A percentile compares a stretch with the other conserved stretches of the same genome.
Conservation (phyloP, 2,113 vertebrate genomes). For the Dipodomys stephensi region DNA sequence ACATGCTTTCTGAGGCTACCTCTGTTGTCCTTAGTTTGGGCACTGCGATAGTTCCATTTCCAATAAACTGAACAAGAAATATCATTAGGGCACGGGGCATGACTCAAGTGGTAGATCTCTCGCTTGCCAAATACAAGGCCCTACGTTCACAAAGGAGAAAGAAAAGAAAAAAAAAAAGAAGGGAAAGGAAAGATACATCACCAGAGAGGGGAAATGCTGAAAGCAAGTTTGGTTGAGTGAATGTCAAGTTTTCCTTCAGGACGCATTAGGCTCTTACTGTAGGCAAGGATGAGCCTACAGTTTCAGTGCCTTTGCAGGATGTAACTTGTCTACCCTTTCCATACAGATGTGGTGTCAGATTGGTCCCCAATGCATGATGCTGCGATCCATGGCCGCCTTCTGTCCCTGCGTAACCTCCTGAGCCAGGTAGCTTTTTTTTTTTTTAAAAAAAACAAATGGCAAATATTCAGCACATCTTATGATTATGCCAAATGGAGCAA, state of each 20-base stretch:
- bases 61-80: not conserved
- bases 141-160: no score
- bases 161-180: no score
- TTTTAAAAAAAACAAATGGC: not conserved
- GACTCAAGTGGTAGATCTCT: no score
- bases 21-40: not conserved
- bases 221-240: not conserved
- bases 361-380: conserved; percentile 94
- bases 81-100: no score
- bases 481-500: not conserved
- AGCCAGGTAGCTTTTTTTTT: conserved; percentile 86
- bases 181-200: not conserved
- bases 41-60: not conserved
- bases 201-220: not conserved
- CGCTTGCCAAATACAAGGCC: no score
- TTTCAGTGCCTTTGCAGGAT: not conserved
- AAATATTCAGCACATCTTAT: not conserved
- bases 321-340: conserved; percentile 58
- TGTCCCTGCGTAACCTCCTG: conserved; percentile 89
- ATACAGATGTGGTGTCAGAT: conserved; percentile 88
- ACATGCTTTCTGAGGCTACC: not conserved
- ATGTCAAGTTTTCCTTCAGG: not conserved
- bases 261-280: not conserved
- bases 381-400: conserved; percentile 89
- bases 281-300: not conserved